Base-by-base conservation (phyloP, 2,797 vertebrate species). In the Chromobotia macracanthus region DNA sequence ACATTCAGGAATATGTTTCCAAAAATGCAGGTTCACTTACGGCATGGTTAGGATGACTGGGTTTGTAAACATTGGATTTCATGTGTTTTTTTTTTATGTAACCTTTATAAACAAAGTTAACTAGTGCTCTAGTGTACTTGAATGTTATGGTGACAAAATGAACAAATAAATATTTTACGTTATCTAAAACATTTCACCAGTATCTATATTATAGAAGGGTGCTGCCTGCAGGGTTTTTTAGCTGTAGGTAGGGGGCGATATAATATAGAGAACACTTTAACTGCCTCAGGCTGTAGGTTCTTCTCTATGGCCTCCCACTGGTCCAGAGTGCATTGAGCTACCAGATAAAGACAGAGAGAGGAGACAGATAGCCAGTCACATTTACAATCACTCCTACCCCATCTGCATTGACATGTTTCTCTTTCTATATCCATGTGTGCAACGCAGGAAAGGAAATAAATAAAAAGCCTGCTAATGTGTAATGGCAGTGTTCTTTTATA, bases 201-300 rank as follows among this genome's bases (percentile, higher is more conserved):
- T 89, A 61, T 88, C 83, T 75, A 44, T 72, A 44, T 86, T 86
- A 71, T 88, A 90, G 60, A 88, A 84, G 19, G 88, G 76, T 28
- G 88, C 82, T 86, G 86, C 85, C 81, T 85, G 85, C 71, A 90
- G 92, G 87, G 80, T 67, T 84, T 2, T 82, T 80, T 7, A 78
- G 21, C 41, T 91, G 89, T 9, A 89, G 87, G 84, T 90, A 91
- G 88, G 89, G 89, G 87, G 90, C 83, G 82, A 89, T 84, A 71
- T 90, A 93, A 58, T 91, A 81, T 80, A 91, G 84, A 1, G 87
- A 88, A 48, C 90, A 89, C 55, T 89, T 84, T 63, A 92, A 87
- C 67, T 38, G 86, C 90, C 72, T 92, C 88, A 76, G 91, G 84
- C 74, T 89, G 86, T 72, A 92, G 84, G 25, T 90, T 55, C 38